These are phyloP conservation scores for Sebastes reedi DNA, from an alignment of 2,797 vertebrate species.

Conservation along the genomic window DNA sequence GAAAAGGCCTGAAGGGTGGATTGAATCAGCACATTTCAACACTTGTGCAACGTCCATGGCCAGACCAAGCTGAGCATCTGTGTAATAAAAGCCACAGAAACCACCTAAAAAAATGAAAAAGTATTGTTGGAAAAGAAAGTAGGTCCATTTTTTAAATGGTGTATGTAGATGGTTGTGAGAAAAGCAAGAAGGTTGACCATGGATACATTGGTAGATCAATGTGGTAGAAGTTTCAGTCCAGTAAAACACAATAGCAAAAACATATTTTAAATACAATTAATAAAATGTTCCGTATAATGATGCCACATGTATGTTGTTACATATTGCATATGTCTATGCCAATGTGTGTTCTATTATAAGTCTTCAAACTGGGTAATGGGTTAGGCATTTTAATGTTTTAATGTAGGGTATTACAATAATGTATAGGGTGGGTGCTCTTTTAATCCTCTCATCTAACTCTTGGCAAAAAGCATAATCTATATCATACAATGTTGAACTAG, in stretches of 20 bases:
- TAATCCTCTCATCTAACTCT: background rate
- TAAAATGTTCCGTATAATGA: no score
- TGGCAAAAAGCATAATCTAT: no score
- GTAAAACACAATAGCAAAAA: no score
- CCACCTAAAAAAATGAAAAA: background rate
- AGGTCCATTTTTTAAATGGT: background rate
- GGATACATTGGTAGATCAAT: background rate
- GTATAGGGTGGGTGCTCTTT: background rate
- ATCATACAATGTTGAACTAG: background rate
- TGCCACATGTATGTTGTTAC: no score
- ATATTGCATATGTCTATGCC: no score
- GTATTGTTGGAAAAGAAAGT: background rate
- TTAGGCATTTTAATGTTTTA: background rate
- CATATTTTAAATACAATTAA: no score
- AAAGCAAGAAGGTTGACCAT: background rate
- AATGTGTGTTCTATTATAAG: no score
- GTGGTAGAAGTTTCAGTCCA: background rate
- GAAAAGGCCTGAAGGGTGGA: slow-evolving; percentile 4
- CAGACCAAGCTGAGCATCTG: background rate
- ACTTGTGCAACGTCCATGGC: background rate
- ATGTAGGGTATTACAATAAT: background rate
- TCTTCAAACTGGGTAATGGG: no score
- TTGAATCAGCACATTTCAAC: slow-evolving; percentile 25
- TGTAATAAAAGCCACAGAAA: background rate
- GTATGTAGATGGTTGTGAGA: background rate